These are phyloP conservation scores for Pangasius macronema DNA, from an alignment of 2,797 vertebrate species.

Conservation along the genomic window DNA sequence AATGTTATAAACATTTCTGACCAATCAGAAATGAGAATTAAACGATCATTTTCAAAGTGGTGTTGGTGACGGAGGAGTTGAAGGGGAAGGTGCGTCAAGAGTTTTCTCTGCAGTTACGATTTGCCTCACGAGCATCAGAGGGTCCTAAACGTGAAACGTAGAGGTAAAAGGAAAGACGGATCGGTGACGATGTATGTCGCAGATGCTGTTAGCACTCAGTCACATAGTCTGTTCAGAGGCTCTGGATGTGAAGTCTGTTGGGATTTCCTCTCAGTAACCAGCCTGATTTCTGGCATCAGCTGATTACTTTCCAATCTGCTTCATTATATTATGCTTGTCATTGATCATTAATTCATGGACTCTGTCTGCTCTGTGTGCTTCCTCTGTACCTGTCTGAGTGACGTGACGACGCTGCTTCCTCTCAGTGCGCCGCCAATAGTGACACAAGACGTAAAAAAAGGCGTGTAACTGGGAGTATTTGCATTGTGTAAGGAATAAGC, in stretches of 20 bases:
- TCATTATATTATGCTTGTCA: constrained; percentile 53
- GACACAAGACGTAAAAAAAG: neutral
- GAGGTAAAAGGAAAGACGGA: neutral
- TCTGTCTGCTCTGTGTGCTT: constrained; percentile 36
- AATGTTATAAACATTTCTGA: neutral
- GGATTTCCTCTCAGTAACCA: constrained; percentile 48
- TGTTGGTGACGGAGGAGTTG: neutral
- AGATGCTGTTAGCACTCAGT: constrained; percentile 25
- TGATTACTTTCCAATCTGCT: constrained; percentile 47
- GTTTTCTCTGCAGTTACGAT: neutral
- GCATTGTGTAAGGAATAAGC: neutral
- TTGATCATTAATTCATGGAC: constrained; percentile 53
- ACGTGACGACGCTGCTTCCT: neutral
- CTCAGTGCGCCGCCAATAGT: neutral
- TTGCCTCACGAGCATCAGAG: neutral
- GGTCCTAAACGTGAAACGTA: neutral
- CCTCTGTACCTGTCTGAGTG: constrained; percentile 20
- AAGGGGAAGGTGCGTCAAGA: neutral
- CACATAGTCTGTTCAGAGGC: constrained; percentile 23
- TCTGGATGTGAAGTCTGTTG: constrained; percentile 28
- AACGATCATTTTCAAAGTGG: neutral
- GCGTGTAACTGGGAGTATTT: neutral
- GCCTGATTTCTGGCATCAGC: constrained; percentile 40
- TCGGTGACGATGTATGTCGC: constrained; percentile 10
- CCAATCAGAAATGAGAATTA: neutral